A percentile compares a stretch with the other conserved stretches of the same genome.
Conservation (phyloP, 2,113 vertebrate species). For the Ptilorrhoa leucosticta region DNA sequence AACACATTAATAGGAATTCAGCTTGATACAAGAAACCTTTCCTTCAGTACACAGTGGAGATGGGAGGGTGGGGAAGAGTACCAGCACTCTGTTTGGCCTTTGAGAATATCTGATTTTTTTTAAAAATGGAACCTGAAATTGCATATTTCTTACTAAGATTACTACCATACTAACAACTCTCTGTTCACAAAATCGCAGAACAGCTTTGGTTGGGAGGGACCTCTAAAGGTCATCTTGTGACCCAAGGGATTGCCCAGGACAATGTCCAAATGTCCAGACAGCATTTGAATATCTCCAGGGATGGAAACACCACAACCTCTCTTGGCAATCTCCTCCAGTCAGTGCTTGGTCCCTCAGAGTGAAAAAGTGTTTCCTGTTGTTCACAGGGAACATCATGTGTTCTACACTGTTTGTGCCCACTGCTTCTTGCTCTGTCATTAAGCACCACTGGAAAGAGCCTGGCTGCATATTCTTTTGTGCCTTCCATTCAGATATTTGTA, state of each 20-base stretch:
- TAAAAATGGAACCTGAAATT: neutral
- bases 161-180: neutral
- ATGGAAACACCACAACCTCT: neutral
- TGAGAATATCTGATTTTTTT: neutral
- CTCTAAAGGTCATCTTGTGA: neutral
- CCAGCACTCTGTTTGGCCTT: neutral
- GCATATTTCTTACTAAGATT: neutral
- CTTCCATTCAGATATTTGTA: neutral
- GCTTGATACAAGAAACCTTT: neutral
- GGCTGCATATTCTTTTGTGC: neutral
- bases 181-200: neutral
- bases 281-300: neutral
- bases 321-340: neutral
- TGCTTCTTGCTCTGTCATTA: neutral
- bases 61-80: neutral
- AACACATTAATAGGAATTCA: neutral
- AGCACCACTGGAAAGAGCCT: neutral
- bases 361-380: neutral
- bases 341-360: neutral
- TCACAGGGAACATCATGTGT: neutral
- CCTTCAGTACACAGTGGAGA: neutral
- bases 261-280: neutral
- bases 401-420: neutral
- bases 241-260: neutral
- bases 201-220: neutral